Percentiles rank a stretch among this genome's conserved stretches.
These are phyloP conservation scores for Stigmatopora argus DNA, from an alignment of 2,113 vertebrate species.

Conservation along the genomic window DNA sequence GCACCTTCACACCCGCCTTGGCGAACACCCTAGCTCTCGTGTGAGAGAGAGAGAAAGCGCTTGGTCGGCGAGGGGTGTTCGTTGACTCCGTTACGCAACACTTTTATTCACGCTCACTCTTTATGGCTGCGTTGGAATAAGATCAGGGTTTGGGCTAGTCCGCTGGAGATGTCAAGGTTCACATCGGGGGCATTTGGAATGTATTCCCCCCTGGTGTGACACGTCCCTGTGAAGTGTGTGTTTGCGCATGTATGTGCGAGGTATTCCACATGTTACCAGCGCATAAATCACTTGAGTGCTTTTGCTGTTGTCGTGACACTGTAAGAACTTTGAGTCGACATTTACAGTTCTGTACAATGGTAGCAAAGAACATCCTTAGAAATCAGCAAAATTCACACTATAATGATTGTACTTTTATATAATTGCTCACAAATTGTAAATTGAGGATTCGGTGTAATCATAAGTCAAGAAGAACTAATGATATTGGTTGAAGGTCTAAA, in stretches of 20 bases:
- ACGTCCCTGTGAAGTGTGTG: neutral
- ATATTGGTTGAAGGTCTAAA: neutral
- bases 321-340: neutral
- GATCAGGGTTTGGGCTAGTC: neutral
- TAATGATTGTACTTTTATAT: too few species aligned
- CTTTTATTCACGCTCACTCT: neutral
- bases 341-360: too few species aligned
- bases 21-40: constrained; percentile 24
- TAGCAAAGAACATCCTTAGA: too few species aligned
- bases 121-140: neutral
- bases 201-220: neutral
- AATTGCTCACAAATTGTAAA: too few species aligned
- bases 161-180: constrained; percentile 1
- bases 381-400: too few species aligned
- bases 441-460: neutral
- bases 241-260: constrained; percentile 2
- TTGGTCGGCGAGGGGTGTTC: neutral
- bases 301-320: neutral
- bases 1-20: constrained; percentile 33
- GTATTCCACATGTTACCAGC: neutral
- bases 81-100: neutral
- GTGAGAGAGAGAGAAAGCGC: constrained; percentile 9
- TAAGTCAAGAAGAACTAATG: neutral
- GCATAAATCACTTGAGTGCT: neutral
- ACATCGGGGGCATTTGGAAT: neutral